Evolutionary conservation across 2,113 vertebrate genomes (phyloP).

Genomic region (Typhlomys cinereus): DNA sequence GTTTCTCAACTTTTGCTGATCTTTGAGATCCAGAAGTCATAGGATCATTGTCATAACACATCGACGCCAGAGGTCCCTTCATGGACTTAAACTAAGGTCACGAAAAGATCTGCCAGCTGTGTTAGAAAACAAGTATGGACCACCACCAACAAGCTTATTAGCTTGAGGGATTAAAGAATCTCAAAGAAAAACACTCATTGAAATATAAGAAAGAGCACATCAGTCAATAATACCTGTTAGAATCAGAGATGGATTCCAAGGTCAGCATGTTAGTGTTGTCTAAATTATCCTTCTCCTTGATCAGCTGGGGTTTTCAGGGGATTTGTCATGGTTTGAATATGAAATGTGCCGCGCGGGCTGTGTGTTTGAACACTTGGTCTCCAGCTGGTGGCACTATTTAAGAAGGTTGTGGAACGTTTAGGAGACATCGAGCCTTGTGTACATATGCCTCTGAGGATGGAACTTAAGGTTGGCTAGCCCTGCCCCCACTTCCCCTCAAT

Average conservation of each 20-base stretch:
- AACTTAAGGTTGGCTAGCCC: too few species aligned
- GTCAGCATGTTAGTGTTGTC: not conserved
- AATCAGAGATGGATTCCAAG: not conserved
- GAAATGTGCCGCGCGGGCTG: too few species aligned
- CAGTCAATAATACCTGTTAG: not conserved
- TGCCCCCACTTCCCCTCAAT: too few species aligned
- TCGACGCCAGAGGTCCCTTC: not conserved
- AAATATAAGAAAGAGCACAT: not conserved
- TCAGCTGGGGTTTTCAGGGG: not conserved
- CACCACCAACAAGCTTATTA: slow-evolving; percentile 4
- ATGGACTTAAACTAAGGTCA: not conserved
- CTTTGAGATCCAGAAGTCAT: slow-evolving; percentile 36
- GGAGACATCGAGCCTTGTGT: too few species aligned
- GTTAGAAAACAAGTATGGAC: not conserved
- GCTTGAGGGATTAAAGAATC: not conserved
- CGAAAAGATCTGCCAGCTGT: not conserved
- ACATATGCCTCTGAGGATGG: too few species aligned
- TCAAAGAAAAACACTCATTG: not conserved
- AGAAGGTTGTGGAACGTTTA: too few species aligned
- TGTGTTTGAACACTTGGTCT: too few species aligned
- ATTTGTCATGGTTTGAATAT: too few species aligned
- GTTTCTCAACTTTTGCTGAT: slow-evolving; percentile 39
- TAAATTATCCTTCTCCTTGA: not conserved
- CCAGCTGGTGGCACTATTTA: too few species aligned
- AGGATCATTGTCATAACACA: not conserved